Evolutionary conservation across 1,140 invertebrate genomes (phyloP).

Genomic region (Drosophila parvula): DNA sequence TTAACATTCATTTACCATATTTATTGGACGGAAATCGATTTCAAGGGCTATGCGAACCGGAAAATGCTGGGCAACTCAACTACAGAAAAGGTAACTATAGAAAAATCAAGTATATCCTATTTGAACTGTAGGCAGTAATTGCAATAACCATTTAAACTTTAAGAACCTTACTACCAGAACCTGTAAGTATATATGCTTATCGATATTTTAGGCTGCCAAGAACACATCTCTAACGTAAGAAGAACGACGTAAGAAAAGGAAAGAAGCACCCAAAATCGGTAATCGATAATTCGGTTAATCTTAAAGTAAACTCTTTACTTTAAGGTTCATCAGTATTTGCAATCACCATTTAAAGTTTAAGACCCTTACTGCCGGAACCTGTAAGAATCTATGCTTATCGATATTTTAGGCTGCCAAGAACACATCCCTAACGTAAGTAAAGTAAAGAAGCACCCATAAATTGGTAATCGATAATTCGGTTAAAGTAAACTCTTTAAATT

Average conservation of each 20-base stretch:
- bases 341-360: neutral
- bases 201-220: neutral
- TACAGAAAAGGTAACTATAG: neutral
- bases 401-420: neutral
- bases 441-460: neutral
- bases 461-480: neutral
- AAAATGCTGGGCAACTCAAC: neutral
- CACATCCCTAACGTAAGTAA: neutral
- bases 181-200: neutral
- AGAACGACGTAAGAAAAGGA: neutral
- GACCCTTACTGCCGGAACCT: too few species aligned
- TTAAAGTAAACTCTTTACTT: neutral
- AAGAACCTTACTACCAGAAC: neutral
- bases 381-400: neutral
- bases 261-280: neutral
- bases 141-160: too few species aligned
- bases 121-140: neutral
- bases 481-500: neutral
- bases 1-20: slow-evolving; percentile 15
- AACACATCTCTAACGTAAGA: neutral
- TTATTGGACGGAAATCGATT: slow-evolving; percentile 12
- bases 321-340: too few species aligned
- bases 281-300: neutral
- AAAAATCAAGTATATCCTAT: neutral
- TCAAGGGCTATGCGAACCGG: neutral